A percentile compares a stretch with the other conserved stretches of the same genome.
Evolutionary conservation across 2,888 invertebrate species (phyloP).

Genomic region (Drosophila borealis): DNA sequence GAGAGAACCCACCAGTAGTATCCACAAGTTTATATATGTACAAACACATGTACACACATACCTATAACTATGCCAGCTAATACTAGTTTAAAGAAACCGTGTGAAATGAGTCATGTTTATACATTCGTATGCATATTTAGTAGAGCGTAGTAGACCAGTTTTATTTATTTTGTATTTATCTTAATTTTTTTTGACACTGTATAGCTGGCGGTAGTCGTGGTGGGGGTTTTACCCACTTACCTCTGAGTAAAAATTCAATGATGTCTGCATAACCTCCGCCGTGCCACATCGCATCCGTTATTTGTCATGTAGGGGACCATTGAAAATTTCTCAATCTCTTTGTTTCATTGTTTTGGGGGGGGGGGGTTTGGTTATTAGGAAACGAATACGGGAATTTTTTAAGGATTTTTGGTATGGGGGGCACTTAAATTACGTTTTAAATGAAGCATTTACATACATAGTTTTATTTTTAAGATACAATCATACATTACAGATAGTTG

Average conservation of each 20-base stretch:
- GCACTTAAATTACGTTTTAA: neutral
- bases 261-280: conserved; percentile 50
- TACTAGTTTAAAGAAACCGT: conserved; percentile 47
- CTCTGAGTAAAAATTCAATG: conserved; percentile 38
- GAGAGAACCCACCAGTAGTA: conserved; percentile 20
- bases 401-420: conserved; percentile 2
- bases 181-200: conserved; percentile 38
- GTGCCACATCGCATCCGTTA: conserved; percentile 26
- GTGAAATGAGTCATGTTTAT: conserved; percentile 47
- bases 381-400: conserved; percentile 8
- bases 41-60: neutral
- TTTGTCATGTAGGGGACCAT: conserved; percentile 18
- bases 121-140: conserved; percentile 7
- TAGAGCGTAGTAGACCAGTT: conserved; percentile 33
- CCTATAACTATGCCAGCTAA: conserved; percentile 31
- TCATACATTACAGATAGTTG: too few relatives aligned
- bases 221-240: conserved; percentile 57
- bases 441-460: neutral
- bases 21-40: neutral
- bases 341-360: conserved; percentile 75
- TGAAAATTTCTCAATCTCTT: conserved; percentile 74
- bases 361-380: conserved; percentile 29
- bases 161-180: conserved; percentile 6
- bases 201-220: neutral
- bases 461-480: neutral